Evolutionary conservation across 2,888 invertebrate genomes (phyloP), one percentile per base, ranked within the genome.

Genomic region (Choreutis nemorana): DNA sequence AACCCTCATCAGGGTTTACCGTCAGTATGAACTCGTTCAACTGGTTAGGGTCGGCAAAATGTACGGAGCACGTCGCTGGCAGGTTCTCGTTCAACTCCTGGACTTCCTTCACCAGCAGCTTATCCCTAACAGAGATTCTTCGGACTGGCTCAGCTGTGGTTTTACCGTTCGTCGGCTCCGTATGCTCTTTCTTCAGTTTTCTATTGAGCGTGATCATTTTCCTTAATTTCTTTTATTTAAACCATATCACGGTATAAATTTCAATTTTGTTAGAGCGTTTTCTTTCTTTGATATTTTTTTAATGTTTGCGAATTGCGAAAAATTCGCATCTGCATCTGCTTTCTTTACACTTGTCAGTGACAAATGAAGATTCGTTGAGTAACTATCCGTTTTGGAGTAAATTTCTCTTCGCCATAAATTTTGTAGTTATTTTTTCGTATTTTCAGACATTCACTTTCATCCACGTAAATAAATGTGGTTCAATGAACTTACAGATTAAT

Each of bases 11-110:
- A 2, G 94, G 92, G 32, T 83, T 70, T 31, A 96, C 89, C 26
- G 83, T 83, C 40, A 97, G 75, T 23, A 81, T 79, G 62, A 97
- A 94, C 51, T 89, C 87, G 61, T 89, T 88, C 28, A 96, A 80
- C 44, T 86, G 81, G 60, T 94, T 87, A 16, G 91, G 90, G 68
- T 95, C 90, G 33, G 87, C 87, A 55, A 95, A 94, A 44, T 81
- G 81, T 35, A 91, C 83, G 55, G 85, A 83, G 70, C 94, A 94
- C 8, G 90, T 90, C 33, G 78, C 67, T 13, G 94, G 94, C 39
- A 94, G 81, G 43, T 87, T 87, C 55, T 91, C 90, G 46, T 91
- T 87, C 90, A 96, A 89, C 72, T 96, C 95, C 55, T 85, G 85
- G 8, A 87, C 87, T 81, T 93, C 93, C 79, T 90, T 88, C 23